These are phyloP conservation scores for Diplolepis rosae DNA, from an alignment of 2,888 invertebrate genomes.

Conservation along the genomic window DNA sequence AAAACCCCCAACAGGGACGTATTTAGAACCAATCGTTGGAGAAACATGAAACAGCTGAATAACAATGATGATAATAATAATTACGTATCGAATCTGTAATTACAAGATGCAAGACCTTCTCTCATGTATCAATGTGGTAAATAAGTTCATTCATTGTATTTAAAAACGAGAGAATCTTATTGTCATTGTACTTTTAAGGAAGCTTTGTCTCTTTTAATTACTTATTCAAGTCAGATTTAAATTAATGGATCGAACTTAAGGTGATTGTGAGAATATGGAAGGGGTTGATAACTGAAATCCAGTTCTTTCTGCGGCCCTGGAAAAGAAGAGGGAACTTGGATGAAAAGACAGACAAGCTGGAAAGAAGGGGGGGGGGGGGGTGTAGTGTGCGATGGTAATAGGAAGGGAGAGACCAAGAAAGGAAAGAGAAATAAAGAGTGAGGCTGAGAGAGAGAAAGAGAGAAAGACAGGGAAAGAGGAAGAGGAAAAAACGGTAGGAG, in stretches of 20 bases:
- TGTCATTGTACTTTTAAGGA: not conserved
- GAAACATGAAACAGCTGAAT: not conserved
- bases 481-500: slow-evolving; percentile 39
- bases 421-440: too few species aligned
- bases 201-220: not conserved
- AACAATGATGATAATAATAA: not conserved
- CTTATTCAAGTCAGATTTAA: too few species aligned
- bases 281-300: not conserved
- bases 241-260: too few species aligned
- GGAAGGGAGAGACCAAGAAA: slow-evolving; percentile 43
- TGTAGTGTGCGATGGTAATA: slow-evolving; percentile 49
- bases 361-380: slow-evolving; percentile 33
- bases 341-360: slow-evolving; percentile 32
- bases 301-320: not conserved
- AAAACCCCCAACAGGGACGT: slow-evolving; percentile 15
- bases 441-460: slow-evolving; percentile 43
- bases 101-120: not conserved
- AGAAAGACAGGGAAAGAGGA: slow-evolving; percentile 34
- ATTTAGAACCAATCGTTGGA: not conserved
- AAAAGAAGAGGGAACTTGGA: slow-evolving; percentile 28
- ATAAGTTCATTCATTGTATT: not conserved
- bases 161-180: not conserved
- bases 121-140: not conserved
- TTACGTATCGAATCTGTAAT: not conserved
- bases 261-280: not conserved